Evolutionary conservation across 2,113 vertebrate genomes (phyloP), one percentile per base, ranked within the genome.

Genomic region (Saimiri boliviensis): DNA sequence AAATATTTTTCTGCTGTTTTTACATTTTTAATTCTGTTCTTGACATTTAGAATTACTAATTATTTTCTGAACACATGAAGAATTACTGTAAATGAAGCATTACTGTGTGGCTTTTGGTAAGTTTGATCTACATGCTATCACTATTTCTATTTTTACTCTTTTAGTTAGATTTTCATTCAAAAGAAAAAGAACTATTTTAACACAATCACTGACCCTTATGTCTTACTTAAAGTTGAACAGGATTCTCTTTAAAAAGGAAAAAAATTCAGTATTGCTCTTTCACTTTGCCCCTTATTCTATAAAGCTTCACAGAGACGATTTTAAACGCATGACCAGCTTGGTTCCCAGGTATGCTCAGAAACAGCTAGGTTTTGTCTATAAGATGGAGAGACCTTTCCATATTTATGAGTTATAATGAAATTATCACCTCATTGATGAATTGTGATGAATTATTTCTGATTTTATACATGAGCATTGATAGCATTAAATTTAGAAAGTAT

Each of bases 391-490:
- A 47, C 37, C 70, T 85, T 70, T 97, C 47, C 91, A 80, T 85
- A 93, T 92, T 94, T 90, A 94, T 82, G 52, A 87, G 71, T 85
- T 73, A 60, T 71, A 85, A 87, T 81, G 40, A 79, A 90, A 66
- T 86, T 13, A 74, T 92, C 45, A 68, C 42, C n/a, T 94, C 37
- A 27, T 71, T 86, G 37, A 42, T 58, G 80, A 88, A 81, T 49
- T 88, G 21, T 47, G 63, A 82, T 96, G 30, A 94, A 68, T 93
- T 73, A 77, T 77, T 93, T 54, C 90, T 88, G 40, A 76, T 70
- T 77, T 94, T 90, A 81, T 60, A 37, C 32, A 30, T 27, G 13
- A 71, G 27, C 32, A 37, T 20, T 25, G 70, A 81, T n/a, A 56
- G 3, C 16, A 23, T 95, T 89, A 40, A 71, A 23, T 49, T 91